Base-by-base conservation (phyloP, 2,888 invertebrate genomes). In the Argyra leucocephala region DNA sequence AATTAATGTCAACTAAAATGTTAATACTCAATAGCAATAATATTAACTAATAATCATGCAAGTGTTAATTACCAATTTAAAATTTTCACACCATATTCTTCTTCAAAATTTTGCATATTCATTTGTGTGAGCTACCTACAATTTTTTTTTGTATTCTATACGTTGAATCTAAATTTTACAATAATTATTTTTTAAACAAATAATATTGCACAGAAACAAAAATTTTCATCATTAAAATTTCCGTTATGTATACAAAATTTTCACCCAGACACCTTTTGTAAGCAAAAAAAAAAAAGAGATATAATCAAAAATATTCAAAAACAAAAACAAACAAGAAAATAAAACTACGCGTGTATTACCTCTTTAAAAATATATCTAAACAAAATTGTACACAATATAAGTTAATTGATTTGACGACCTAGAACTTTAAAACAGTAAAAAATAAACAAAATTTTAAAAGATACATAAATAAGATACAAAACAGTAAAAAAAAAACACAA, bases 301-400 rank as follows among this genome's bases (percentile, higher is more conserved):
- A 31, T 7, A 7, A 31, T 31, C 31, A 31, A 31, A 7, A 31
- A 31, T 31, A 48, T 48, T 2, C 5, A 31, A 31, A 31, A 10
- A 31, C 31, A 31, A 31, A 31, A 31, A 31, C 31, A 31, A 31
- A 48, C 15, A 18, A 48, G 18, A 18, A 37, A 37, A 9, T 18
- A 18, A 18, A 18, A 18, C 10, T 31, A 48, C 5, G n/a, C 48
- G 48, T 18, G 48, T 48, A 31, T 48, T 48, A 48, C 48, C 48
- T 48, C 48, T 48, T 48, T n/a, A 15, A 48, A 18, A 48, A 18
- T 12, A 48, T 15, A 48, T 48, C 7, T 48, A n/a, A 48, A 48
- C 48, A 48, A 48, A 48, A 48, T 48, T 48, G 48, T 48, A 48
- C 48, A 48, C 48, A 48, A 48, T 48, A 48, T 48, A 48, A 48